A percentile compares a stretch with the other conserved stretches of the same genome.
Conservation (phyloP, 2,113 vertebrate species). For the Chlorodrepanis virens region DNA sequence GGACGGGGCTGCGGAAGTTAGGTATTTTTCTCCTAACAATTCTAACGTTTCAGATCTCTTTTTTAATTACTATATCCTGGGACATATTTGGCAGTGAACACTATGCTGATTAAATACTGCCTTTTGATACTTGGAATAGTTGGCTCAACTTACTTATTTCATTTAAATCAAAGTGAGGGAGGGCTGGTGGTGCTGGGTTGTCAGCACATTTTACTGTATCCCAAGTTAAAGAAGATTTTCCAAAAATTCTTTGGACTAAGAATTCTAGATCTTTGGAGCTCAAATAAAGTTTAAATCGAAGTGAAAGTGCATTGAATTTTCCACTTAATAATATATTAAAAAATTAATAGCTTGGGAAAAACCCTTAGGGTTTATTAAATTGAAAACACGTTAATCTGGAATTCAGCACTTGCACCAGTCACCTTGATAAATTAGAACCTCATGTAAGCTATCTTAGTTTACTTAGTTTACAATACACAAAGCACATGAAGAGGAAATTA, state of each 20-base stretch:
- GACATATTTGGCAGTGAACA: neutral
- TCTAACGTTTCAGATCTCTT: neutral
- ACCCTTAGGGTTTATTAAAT: neutral
- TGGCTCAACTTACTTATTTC: neutral
- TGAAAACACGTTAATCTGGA: neutral
- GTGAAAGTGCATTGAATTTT: neutral
- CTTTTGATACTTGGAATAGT: neutral
- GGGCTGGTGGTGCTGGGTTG: neutral
- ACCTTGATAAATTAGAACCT: neutral
- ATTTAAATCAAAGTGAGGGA: neutral
- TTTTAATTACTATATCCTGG: neutral
- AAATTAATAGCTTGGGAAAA: neutral
- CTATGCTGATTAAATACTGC: neutral
- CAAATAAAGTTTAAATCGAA: neutral
- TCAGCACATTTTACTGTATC: neutral
- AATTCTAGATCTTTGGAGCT: neutral
- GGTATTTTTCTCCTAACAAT: neutral
- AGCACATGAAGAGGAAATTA: neutral
- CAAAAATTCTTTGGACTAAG: neutral
- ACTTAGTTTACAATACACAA: neutral
- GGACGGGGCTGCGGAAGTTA: neutral
- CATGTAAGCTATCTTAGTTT: neutral
- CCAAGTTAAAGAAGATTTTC: neutral
- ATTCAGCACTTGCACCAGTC: neutral
- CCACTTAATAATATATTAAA: neutral